Percentiles rank a stretch among this genome's conserved stretches.
phyloP scores from a whole-genome alignment of 2,888 invertebrate species.

The Serrognathus titanus region DNA sequence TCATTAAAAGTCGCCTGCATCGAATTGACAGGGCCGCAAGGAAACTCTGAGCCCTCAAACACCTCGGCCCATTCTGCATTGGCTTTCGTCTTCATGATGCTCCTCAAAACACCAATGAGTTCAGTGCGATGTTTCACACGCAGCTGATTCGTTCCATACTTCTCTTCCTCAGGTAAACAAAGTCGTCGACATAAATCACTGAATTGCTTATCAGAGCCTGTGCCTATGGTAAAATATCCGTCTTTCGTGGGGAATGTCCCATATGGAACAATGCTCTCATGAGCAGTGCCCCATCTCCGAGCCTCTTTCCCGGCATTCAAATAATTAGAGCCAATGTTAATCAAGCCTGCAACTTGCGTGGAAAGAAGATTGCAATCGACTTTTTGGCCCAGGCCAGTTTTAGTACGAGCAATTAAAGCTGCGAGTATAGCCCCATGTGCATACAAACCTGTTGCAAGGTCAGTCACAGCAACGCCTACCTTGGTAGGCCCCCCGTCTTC shows the following conservation, averaged over 20 bases:
- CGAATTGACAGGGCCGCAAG: constrained; percentile 87
- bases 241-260: constrained; percentile 82
- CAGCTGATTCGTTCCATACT: constrained; percentile 66
- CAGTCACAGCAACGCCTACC: constrained; percentile 89
- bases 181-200: constrained; percentile 66
- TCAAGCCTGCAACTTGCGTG: constrained; percentile 84
- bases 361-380: constrained; percentile 92
- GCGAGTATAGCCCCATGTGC: constrained; percentile 94
- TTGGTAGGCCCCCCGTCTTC: constrained; percentile 81
- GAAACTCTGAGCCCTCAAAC: constrained; percentile 74
- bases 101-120: constrained; percentile 61
- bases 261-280: constrained; percentile 93
- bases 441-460: constrained; percentile 89
- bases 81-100: constrained; percentile 58
- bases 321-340: constrained; percentile 87
- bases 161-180: constrained; percentile 57
- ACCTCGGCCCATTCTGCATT: constrained; percentile 71
- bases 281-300: constrained; percentile 85
- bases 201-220: constrained; percentile 83
- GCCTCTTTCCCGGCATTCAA: constrained; percentile 79
- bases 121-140: constrained; percentile 74
- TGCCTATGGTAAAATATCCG: constrained; percentile 81
- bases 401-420: constrained; percentile 73
- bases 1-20: constrained; percentile 84
- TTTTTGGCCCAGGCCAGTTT: constrained; percentile 83